Evolutionary conservation across 2,888 invertebrate genomes (phyloP), one percentile per base, ranked within the genome.

Genomic region (Eupsilia transversa): DNA sequence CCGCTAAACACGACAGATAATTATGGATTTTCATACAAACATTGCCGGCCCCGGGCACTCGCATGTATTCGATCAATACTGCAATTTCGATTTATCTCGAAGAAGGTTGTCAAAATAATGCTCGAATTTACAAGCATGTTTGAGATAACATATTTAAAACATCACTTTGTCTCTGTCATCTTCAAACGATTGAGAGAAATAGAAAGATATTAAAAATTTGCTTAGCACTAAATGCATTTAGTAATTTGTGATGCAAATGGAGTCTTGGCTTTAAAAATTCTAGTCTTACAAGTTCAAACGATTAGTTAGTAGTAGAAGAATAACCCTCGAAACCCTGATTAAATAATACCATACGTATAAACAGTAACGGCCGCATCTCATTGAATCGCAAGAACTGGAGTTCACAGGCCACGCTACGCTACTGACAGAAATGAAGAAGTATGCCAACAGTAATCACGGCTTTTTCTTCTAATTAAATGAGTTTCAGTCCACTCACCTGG

Each of bases 401-500:
- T 35, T 30, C 17, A n/a, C 3, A 30, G 10, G 17, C 23, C 10
- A n/a, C 9, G 17, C 23, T 43, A 33, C 6, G 7, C 7, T 43
- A n/a, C 41, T 27, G n/a, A 23, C 17, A 57, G 2, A 38, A 27
- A 59, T 38, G 1, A 49, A 33, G 9, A 49, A 33, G 10, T 12
- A 64, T n/a, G n/a, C n/a, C n/a, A n/a, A n/a, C 54, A n/a, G 6
- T 17, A 65, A 35, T 12, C 20, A 38, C 17, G 9, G 14, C 20
- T 33, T 68, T 17, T 60, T 30, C 17, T 17, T 67, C 6, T 43
- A 43, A 33, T 35, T 35, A 20, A 43, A 35, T 10, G 10, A 20
- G 49, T 67, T 57, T 27, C 12, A 74, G 7, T 33, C 17, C n/a
- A 74, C 76, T 75, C 46, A 74, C 46, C 57, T 57, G 54, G 35